Evolutionary conservation across 35 echinoderm and acorn worm species (phyloP).

Genomic region (Chiridota heheva): DNA sequence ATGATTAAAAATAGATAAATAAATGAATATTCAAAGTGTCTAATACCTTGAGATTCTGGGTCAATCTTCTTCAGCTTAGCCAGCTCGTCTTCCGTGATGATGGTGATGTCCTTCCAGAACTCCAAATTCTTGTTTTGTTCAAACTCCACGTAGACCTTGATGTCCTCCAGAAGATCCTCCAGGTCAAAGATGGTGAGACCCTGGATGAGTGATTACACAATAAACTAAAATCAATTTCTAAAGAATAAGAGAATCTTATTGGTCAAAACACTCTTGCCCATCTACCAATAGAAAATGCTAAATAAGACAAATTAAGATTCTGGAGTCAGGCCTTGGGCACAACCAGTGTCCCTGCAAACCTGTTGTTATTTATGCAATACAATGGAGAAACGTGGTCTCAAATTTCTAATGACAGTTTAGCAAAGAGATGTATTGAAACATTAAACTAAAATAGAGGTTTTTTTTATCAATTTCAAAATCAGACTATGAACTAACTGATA

Average conservation of each 20-base stretch:
- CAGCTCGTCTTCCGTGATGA: constrained; percentile 93
- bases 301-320: background rate
- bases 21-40: no score
- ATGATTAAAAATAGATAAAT: no score
- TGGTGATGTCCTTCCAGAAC: constrained; percentile 95
- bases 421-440: no score
- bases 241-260: background rate
- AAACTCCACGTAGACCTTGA: constrained; percentile 88
- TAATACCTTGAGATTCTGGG: constrained; percentile 77
- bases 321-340: no score
- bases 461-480: no score
- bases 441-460: no score
- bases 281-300: background rate
- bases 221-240: background rate
- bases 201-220: constrained; percentile 9
- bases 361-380: no score
- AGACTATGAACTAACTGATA: no score
- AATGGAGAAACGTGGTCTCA: no score
- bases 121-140: constrained; percentile 86
- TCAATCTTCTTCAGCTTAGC: constrained; percentile 91
- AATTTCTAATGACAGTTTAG: no score
- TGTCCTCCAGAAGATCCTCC: constrained; percentile 93
- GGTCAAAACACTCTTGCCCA: background rate
- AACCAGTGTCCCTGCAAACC: no score
- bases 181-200: constrained; percentile 84